A percentile compares a stretch with the other conserved stretches of the same genome.
These are phyloP conservation scores for Tyria jacobaeae DNA, from an alignment of 2,888 invertebrate genomes.

Conservation along the genomic window DNA sequence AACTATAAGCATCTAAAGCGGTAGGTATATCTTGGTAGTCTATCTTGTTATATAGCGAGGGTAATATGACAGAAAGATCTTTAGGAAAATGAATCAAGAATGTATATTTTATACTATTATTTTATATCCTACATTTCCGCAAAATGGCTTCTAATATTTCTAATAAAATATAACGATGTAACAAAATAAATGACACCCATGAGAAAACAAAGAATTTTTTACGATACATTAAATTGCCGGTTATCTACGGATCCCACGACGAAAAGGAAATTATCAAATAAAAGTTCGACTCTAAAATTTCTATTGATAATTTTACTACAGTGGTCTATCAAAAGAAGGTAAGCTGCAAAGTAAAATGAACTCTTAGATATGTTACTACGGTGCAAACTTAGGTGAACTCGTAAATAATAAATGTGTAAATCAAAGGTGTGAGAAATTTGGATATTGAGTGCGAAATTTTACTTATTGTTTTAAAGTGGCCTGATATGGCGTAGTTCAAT, in stretches of 20 bases:
- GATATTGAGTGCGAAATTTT: slow-evolving; percentile 39
- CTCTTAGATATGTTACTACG: not conserved
- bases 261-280: slow-evolving; percentile 34
- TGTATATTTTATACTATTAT: not conserved
- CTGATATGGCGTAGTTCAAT: slow-evolving; percentile 31
- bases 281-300: slow-evolving; percentile 1
- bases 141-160: not conserved
- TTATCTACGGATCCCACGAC: slow-evolving; percentile 40
- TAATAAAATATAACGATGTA: slow-evolving; percentile 3
- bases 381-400: slow-evolving; percentile 14
- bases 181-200: slow-evolving; percentile 18
- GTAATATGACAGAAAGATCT: not conserved
- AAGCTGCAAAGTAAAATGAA: not conserved
- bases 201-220: slow-evolving; percentile 28
- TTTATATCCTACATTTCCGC: not conserved
- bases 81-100: not conserved
- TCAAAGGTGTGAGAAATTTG: slow-evolving; percentile 40
- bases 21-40: too few species aligned
- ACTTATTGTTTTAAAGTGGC: slow-evolving; percentile 32
- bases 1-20: not conserved
- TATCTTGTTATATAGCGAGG: not conserved
- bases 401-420: too few species aligned
- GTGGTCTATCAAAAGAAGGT: slow-evolving; percentile 1
- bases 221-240: slow-evolving; percentile 30
- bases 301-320: not conserved